Conservation (phyloP, 2,797 vertebrate genomes). For the Thamnophis elegans region DNA sequence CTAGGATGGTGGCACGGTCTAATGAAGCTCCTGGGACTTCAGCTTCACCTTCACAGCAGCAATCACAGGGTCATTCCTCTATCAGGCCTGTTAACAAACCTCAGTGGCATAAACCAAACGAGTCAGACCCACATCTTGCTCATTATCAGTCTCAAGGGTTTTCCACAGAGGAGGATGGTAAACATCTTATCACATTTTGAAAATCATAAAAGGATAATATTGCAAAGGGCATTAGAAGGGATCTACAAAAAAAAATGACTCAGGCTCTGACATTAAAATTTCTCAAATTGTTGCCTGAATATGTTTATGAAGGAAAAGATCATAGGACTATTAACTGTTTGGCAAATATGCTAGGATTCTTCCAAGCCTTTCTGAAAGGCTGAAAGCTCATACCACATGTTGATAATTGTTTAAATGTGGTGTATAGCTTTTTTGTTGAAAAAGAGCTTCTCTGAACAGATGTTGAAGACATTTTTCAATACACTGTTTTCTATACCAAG, state of each 20-base stretch:
- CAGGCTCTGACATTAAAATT: background rate
- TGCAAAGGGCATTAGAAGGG: constrained; percentile 18
- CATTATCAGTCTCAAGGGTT: constrained; percentile 82
- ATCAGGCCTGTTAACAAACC: constrained; percentile 70
- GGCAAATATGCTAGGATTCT: background rate
- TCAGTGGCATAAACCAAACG: constrained; percentile 79
- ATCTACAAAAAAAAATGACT: background rate
- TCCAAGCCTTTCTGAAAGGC: background rate
- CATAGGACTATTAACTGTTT: background rate
- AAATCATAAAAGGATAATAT: constrained; percentile 34
- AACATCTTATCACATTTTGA: constrained; percentile 45
- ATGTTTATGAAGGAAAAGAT: background rate
- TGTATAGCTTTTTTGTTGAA: background rate
- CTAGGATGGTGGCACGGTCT: constrained; percentile 90
- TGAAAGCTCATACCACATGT: background rate
- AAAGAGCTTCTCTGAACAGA: background rate
- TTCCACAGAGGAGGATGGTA: constrained; percentile 84
- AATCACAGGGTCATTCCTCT: constrained; percentile 60
- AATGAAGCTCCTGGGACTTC: constrained; percentile 76
- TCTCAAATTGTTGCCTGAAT: background rate
- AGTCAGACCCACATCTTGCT: constrained; percentile 76
- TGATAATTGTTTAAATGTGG: background rate
- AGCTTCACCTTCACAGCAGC: constrained; percentile 67
- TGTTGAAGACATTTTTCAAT: background rate
- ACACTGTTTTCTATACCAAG: background rate